Evolutionary conservation across 2,888 invertebrate genomes (phyloP).

Genomic region (Colostygia pectinataria): DNA sequence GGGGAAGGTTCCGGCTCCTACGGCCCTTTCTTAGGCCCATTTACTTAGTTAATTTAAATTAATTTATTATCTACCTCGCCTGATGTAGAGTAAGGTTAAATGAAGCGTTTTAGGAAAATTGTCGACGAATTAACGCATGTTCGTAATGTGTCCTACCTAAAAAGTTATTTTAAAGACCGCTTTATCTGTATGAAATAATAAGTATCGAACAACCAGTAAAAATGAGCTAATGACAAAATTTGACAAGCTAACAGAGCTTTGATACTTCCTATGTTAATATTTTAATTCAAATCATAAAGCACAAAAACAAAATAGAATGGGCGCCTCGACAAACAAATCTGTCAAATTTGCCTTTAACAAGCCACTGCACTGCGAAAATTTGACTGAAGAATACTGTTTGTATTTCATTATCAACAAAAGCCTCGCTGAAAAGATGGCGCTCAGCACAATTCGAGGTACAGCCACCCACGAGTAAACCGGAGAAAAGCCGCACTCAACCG

Average conservation of each 20-base stretch:
- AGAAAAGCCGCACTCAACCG: conserved; percentile 70
- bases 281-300: conserved; percentile 6
- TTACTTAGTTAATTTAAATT: conserved; percentile 76
- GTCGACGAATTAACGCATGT: conserved; percentile 8
- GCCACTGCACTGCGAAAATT: conserved; percentile 61
- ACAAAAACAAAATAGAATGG: conserved; percentile 28
- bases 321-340: conserved; percentile 44
- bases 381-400: conserved; percentile 74
- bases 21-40: conserved; percentile 70
- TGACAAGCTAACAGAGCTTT: too few species aligned
- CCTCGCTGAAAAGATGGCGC: conserved; percentile 76
- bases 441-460: conserved; percentile 70
- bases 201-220: too few species aligned
- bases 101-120: conserved; percentile 51
- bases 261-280: too few species aligned
- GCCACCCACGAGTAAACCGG: conserved; percentile 62
- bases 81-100: conserved; percentile 55
- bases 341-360: conserved; percentile 61
- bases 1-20: conserved; percentile 67
- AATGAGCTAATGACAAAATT: too few species aligned
- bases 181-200: too few species aligned
- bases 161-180: too few species aligned
- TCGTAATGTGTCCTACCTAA: too few species aligned
- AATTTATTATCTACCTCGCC: conserved; percentile 66
- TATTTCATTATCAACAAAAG: conserved; percentile 80